Evolutionary conservation across 2,797 vertebrate genomes (phyloP), one percentile per base, ranked within the genome.

Genomic region (Tadarida brasiliensis): DNA sequence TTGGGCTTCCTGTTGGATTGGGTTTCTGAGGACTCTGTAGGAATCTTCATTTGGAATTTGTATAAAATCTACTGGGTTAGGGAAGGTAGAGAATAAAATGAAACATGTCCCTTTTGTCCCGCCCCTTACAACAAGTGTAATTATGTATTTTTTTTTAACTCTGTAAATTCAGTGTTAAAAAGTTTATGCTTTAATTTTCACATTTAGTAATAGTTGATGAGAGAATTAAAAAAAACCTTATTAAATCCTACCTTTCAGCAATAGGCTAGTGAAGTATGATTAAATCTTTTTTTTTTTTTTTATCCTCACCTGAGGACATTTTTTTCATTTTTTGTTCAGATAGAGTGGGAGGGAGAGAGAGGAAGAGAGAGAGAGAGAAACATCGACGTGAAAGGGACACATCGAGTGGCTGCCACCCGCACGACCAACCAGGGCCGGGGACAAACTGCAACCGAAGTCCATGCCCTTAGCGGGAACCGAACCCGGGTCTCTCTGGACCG

Each of bases 171-270:
- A 65, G 19, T 76, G 59, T 57, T 63, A 83, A 76, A 83, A 82
- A 54, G 4, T 33, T 95, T 89, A 26, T 77, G 35, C 17, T 67
- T 97, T 65, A 86, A 24, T 84, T 87, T 80, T 97, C 57, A 95
- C 24, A 77, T 20, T 59, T 90, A 44, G 30, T 95, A 87, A 87
- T 84, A 85, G 71, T 74, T 96, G 92, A 89, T 96, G 57, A 92
- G 26, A 44, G 11, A 78, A 77, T 90, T 86, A 73, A 87, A 68
- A 96, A 71, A 86, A 67, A 7, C 39, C 12, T 17, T 28, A 39
- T 84, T 47, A 39, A 54, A 96, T 9, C 11, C 35, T 89, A 5
- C 59, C 5, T 87, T 90, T 77, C 78, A 71, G 78, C 92, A 89
- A 82, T 51, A 96, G 87, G 8, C 0, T 95, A 81, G 26, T 59